phyloP scores from a whole-genome alignment of 2,113 vertebrate species.

The Rhabdomys dilectus region DNA sequence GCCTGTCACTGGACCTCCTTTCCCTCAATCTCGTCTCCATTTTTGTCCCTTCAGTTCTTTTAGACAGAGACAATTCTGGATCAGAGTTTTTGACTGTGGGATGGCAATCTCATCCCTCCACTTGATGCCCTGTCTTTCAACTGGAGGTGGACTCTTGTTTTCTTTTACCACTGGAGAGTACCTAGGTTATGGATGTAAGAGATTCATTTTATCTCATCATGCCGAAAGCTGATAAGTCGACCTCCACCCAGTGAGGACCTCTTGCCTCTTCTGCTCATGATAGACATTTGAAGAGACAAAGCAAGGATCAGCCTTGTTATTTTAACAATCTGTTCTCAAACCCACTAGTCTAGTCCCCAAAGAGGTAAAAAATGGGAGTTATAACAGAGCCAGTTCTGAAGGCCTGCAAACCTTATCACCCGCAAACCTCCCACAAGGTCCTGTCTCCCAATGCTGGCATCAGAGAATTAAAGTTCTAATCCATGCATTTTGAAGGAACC shows the following conservation, averaged over 20 bases:
- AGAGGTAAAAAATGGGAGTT: not conserved
- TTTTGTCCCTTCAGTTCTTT: too few species aligned
- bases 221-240: not conserved
- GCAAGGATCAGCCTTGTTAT: not conserved
- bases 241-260: not conserved
- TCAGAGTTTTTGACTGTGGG: too few species aligned
- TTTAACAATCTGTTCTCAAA: not conserved
- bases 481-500: not conserved
- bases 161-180: not conserved
- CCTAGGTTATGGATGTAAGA: not conserved
- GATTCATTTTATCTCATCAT: not conserved
- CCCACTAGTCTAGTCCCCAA: not conserved
- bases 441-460: not conserved
- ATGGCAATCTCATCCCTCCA: too few species aligned
- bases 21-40: too few species aligned
- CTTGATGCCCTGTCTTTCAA: too few species aligned
- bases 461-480: not conserved
- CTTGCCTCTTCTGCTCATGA: not conserved
- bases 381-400: too few species aligned
- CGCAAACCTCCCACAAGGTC: not conserved
- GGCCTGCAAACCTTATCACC: not conserved
- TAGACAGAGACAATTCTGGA: too few species aligned
- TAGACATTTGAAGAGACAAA: not conserved
- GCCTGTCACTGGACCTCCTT: too few species aligned
- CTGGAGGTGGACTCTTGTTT: not conserved